Conservation (phyloP, 2,113 vertebrate species). For the Xerus inauris region DNA sequence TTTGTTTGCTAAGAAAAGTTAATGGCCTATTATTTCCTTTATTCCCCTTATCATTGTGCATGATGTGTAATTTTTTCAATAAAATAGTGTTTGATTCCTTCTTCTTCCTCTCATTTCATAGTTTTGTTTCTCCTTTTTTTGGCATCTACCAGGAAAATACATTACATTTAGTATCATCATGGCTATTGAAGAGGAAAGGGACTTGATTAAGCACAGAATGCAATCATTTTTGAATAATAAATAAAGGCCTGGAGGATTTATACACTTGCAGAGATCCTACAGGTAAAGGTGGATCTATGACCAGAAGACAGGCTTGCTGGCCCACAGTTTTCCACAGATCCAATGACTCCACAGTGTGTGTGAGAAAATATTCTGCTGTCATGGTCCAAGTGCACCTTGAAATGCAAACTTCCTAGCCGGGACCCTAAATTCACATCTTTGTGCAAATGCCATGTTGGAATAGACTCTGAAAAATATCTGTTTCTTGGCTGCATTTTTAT, state of each 20-base stretch:
- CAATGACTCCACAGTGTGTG: neutral
- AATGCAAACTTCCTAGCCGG: too few species aligned
- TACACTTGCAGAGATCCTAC: neutral
- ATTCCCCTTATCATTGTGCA: constrained; percentile 62
- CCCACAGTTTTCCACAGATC: neutral
- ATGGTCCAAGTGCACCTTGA: neutral
- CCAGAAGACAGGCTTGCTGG: neutral
- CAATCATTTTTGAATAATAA: neutral
- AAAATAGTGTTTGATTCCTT: constrained; percentile 32
- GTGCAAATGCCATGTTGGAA: neutral
- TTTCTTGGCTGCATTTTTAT: neutral
- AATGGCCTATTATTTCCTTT: constrained; percentile 71
- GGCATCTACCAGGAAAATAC: constrained; percentile 8
- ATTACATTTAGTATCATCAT: neutral
- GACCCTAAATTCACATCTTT: neutral
- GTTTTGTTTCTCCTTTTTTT: constrained; percentile 62
- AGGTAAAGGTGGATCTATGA: neutral
- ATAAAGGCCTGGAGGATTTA: neutral
- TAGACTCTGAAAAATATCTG: neutral
- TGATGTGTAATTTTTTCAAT: constrained; percentile 59
- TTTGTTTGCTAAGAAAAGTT: constrained; percentile 34
- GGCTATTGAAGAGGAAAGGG: constrained; percentile 2
- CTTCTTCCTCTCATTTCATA: neutral
- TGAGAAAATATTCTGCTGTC: constrained; percentile 11
- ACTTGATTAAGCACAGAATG: neutral